Evolutionary conservation across 2,888 invertebrate species (phyloP), one percentile per base, ranked within the genome.

Genomic region (Dolomedes plantarius): DNA sequence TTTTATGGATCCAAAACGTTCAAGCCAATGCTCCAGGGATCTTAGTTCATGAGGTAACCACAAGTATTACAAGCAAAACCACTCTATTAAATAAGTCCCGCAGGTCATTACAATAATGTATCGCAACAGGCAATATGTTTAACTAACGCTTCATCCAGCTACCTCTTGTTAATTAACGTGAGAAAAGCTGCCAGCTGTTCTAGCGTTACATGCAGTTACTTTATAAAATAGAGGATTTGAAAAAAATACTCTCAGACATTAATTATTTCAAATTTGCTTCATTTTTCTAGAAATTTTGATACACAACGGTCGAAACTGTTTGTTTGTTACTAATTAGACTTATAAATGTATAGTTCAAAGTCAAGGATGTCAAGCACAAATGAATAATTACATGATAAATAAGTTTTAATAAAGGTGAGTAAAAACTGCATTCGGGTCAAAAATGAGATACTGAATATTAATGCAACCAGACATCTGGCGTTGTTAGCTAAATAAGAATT

Each of bases 21-120:
- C 62, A 41, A 46, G n/a, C 28, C 19, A 13, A 16, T 31, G n/a
- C 81, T 75, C 75, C 16, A 13, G 81, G 73, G 83, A 73, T n/a
- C 31, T 50, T 39, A 77, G 23, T 72, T 77, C 50, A 41, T 31
- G 65, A 75, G 64, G 69, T 80, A 73, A 81, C 64, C 76, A 76
- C 71, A 50, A 65, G 76, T 71, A 71, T 68, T 77, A 79, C 85
- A 86, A 79, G 74, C 69, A 79, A 86, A 86, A 74, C 78, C 85
- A 86, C 85, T 86, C 85, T 86, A 75, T 79, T 86, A 62, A 74
- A 86, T 86, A 79, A 85, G 73, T 85, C 82, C 71, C 82, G 65
- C 6, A 36, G 65, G 76, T 85, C 73, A 85, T 85, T 85, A 85
- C 28, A 67, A 78, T 85, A 85, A 85, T 85, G 83, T 77, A 73